These are phyloP conservation scores for Galagoides demidoff DNA, from an alignment of 2,797 vertebrate genomes.

Conservation along the genomic window DNA sequence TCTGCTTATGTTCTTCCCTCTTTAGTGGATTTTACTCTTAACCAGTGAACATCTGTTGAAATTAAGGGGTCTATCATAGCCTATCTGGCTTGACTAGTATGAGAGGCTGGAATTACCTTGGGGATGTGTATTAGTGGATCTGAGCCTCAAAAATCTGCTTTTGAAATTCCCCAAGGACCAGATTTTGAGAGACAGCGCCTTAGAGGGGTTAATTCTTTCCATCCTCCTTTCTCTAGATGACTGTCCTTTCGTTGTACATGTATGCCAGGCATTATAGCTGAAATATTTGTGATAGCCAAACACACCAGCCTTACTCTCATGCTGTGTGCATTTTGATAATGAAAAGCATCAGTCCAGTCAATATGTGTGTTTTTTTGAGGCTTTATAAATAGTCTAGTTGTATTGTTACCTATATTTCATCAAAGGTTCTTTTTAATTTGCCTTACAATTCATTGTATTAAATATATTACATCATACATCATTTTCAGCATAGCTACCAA, in stretches of 20 bases:
- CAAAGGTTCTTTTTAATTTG: not conserved
- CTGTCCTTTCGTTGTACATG: not conserved
- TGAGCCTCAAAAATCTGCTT: not conserved
- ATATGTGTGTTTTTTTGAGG: not conserved
- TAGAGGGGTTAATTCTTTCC: not conserved
- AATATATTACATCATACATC: not conserved
- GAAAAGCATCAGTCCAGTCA: not conserved
- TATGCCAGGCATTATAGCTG: not conserved
- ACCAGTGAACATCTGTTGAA: not conserved
- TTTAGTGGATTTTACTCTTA: not conserved
- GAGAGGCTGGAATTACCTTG: not conserved
- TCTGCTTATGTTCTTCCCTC: not conserved
- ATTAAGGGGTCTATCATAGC: not conserved
- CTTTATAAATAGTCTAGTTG: not conserved
- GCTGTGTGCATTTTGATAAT: not conserved
- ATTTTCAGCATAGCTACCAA: not conserved
- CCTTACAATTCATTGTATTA: not conserved
- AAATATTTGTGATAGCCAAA: not conserved
- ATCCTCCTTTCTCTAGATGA: not conserved
- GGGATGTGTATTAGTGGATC: not conserved
- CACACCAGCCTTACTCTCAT: not conserved
- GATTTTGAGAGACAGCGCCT: not conserved
- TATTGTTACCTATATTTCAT: not conserved
- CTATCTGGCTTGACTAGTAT: not conserved
- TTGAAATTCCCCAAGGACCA: not conserved